Percentiles rank a stretch among this genome's conserved stretches.
phyloP scores from a whole-genome alignment of 1,140 invertebrate genomes.

The Heliconius nattereri region DNA sequence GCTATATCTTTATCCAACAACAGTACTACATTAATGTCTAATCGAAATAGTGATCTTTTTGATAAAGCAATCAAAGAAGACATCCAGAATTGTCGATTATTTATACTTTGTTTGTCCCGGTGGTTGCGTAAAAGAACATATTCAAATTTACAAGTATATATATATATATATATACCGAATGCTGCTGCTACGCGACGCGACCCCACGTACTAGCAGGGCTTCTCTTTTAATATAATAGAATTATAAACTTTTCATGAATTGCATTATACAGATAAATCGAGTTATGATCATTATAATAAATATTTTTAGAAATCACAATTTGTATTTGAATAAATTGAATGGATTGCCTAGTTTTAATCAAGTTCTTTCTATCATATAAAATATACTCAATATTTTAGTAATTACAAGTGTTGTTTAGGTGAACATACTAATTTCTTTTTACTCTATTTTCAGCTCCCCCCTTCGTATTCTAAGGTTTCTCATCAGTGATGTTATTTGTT shows the following conservation, averaged over 20 bases:
- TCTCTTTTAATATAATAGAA: neutral
- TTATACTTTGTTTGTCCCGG: too few relatives aligned
- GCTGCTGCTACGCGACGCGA: too few relatives aligned
- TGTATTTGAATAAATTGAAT: slow-evolving; percentile 10
- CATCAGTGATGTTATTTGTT: slow-evolving; percentile 19
- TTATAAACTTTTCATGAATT: neutral
- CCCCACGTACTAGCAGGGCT: too few relatives aligned
- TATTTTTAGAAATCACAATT: slow-evolving; percentile 26
- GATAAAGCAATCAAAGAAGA: too few relatives aligned
- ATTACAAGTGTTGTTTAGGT: neutral
- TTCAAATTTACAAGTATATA: too few relatives aligned
- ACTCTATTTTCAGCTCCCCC: slow-evolving; percentile 29
- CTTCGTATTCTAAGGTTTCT: slow-evolving; percentile 24
- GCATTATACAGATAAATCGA: slow-evolving; percentile 8
- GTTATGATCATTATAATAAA: neutral
- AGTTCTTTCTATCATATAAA: neutral
- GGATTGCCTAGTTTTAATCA: neutral
- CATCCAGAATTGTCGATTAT: too few relatives aligned
- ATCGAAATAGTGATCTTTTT: too few relatives aligned
- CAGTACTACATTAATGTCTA: too few relatives aligned
- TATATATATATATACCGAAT: too few relatives aligned
- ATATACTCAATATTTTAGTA: neutral
- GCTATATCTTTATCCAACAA: too few relatives aligned
- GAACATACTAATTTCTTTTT: slow-evolving; percentile 12
- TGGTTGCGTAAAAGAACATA: too few relatives aligned